These are phyloP conservation scores for Melanostigma gelatinosum DNA, from an alignment of 2,113 vertebrate genomes.

Conservation along the genomic window DNA sequence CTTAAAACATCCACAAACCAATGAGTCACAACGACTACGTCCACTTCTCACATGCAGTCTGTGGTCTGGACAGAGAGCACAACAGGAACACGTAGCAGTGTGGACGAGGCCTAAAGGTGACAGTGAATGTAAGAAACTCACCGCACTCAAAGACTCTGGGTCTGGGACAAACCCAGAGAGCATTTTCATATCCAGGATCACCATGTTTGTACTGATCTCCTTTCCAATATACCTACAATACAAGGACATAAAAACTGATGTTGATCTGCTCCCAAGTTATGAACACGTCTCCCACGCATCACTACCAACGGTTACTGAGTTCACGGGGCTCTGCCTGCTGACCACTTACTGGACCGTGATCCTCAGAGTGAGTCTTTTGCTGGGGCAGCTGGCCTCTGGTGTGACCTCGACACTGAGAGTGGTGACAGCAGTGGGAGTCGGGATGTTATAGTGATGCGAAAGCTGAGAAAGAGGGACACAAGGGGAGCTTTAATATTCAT, in stretches of 20 bases:
- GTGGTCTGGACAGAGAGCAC: too few species aligned
- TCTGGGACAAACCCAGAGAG: constrained; percentile 75
- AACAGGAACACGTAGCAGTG: background rate
- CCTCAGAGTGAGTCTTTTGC: constrained; percentile 6
- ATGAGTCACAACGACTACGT: too few species aligned
- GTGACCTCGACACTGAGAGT: constrained; percentile 43
- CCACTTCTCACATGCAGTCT: too few species aligned
- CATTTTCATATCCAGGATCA: constrained; percentile 75
- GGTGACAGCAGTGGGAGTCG: constrained; percentile 43
- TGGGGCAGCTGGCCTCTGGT: constrained; percentile 24
- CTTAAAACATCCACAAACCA: too few species aligned
- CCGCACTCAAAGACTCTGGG: constrained; percentile 20
- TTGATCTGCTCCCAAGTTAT: background rate
- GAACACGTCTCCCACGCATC: background rate
- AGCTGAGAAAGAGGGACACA: constrained; percentile 50
- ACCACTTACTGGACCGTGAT: constrained; percentile 39
- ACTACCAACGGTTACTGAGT: background rate
- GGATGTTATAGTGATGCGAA: constrained; percentile 74
- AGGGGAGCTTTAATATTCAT: background rate
- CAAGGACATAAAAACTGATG: background rate
- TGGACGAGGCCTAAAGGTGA: background rate
- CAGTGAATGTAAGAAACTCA: constrained; percentile 15
- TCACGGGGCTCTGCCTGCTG: background rate
- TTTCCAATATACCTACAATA: constrained; percentile 50
- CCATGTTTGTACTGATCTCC: constrained; percentile 69